These are phyloP conservation scores for Drosophila kohkoa DNA, from an alignment of 1,140 invertebrate species.

Conservation along the genomic window DNA sequence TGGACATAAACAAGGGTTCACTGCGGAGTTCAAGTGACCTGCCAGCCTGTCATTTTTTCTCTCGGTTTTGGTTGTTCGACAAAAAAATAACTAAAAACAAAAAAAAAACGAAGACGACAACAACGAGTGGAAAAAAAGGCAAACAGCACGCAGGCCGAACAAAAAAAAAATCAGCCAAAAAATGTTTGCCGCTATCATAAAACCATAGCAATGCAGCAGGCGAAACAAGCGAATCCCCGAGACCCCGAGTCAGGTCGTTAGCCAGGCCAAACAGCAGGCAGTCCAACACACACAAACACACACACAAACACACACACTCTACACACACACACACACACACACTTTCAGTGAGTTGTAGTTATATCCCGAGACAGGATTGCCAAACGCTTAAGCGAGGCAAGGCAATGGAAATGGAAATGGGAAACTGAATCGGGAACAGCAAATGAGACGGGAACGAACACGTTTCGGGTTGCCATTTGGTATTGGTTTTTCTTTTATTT, in stretches of 20 bases:
- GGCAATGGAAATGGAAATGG: constrained; percentile 3
- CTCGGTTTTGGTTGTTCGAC: constrained; percentile 12
- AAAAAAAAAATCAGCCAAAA: constrained; percentile 49
- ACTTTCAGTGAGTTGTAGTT: background rate
- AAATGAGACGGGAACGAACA: constrained; percentile 29
- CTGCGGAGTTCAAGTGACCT: constrained; percentile 61
- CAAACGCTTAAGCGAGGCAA: constrained; percentile 10
- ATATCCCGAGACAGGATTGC: constrained; percentile 35
- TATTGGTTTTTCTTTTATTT: constrained; percentile 27
- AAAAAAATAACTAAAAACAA: constrained; percentile 20
- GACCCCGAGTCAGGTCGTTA: constrained; percentile 62
- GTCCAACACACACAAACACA: constrained; percentile 29
- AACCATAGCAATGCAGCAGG: constrained; percentile 73
- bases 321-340: background rate
- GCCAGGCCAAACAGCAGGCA: constrained; percentile 63
- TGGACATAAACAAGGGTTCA: constrained; percentile 26
- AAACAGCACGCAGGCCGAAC: constrained; percentile 47
- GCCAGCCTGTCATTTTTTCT: constrained; percentile 53
- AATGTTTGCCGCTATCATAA: constrained; percentile 72
- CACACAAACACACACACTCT: background rate
- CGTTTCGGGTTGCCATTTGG: constrained; percentile 22
- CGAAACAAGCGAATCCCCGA: constrained; percentile 11
- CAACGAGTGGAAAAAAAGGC: constrained; percentile 5
- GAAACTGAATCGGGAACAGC: background rate
- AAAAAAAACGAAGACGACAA: background rate